Base-by-base conservation (phyloP, 1,140 invertebrate species). In the Ooceraea biroi region DNA sequence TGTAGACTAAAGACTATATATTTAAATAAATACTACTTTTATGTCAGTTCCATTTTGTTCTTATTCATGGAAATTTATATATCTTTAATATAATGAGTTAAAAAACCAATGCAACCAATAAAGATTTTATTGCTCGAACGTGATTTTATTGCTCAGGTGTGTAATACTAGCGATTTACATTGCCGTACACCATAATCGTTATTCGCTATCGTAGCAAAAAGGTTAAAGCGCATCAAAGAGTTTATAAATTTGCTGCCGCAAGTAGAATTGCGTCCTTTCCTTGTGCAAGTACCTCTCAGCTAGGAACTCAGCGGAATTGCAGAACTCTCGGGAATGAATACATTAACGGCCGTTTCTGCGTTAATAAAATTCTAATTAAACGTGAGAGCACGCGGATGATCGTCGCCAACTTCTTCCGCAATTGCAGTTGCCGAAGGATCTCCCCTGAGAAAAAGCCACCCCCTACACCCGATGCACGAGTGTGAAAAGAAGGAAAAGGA, bases 291-390 rank as follows among this genome's bases (percentile, higher is more conserved):
- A 17, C 14, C 2, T 30, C 7, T 41, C 10, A 2, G 25, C 19
- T 52, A n/a, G 11, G 2, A 66, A 12, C 17, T 41, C 22, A 3
- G 36, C 50, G 22, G 12, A 44, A 69, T 19, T 12, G 22, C n/a
- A n/a, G 3, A 22, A 71, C 8, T 71, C 65, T 12, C 36, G 36
- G 11, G 36, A 71, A 80, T 57, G 25, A 71, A 80, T 41, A 71
- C 48, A 57, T 57, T 69, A 78, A 55, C 30, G 36, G 17, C 19
- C 57, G 76, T 80, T 19, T 3, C 25, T 5, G 19, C 57, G 76
- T 80, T 71, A 80, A 80, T 80, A 80, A 80, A 80, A 80, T 69
- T 71, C 65, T 71, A 80, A 80, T 80, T 69, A 71, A 80, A 71
- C 65, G 50, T 7, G 3, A 22, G 12, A 30, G 50, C 17, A 44